These are phyloP conservation scores for Myiagra hebetior DNA, from an alignment of 2,113 vertebrate species.

Conservation along the genomic window DNA sequence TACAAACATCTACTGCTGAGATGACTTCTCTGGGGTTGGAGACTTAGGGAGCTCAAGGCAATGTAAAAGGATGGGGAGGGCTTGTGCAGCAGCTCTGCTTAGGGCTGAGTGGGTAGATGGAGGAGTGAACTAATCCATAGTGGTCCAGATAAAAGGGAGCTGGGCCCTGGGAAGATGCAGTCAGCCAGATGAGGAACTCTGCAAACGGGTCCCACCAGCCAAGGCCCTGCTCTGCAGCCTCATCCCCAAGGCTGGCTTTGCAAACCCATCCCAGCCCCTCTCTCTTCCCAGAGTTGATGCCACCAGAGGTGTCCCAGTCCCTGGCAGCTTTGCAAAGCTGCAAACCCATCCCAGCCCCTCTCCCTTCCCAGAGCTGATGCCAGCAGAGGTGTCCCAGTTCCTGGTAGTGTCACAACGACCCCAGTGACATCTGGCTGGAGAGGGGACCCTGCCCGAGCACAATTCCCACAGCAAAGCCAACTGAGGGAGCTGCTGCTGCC, in stretches of 20 bases:
- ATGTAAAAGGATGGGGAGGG: not conserved
- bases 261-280: not conserved
- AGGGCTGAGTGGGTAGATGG: not conserved
- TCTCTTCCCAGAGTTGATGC: rapidly evolving
- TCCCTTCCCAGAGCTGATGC: rapidly evolving
- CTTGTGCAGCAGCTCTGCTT: not conserved
- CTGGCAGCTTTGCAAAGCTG: not conserved
- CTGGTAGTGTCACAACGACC: rapidly evolving
- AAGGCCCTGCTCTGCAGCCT: not conserved
- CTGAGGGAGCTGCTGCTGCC: not conserved
- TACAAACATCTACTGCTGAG: constrained; percentile 24
- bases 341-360: not conserved
- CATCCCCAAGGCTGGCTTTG: not conserved
- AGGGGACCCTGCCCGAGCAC: not conserved
- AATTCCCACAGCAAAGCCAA: not conserved
- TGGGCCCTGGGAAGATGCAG: not conserved
- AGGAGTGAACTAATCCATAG: not conserved
- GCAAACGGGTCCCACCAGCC: not conserved
- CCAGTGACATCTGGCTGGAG: rapidly evolving
- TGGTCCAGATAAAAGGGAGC: not conserved
- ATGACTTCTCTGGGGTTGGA: constrained; percentile 38
- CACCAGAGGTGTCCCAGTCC: not conserved
- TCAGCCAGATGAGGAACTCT: not conserved
- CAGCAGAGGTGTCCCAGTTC: not conserved
- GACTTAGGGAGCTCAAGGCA: constrained; percentile 45